phyloP scores from a whole-genome alignment of 2,797 vertebrate species.

The Danio tinwini region DNA sequence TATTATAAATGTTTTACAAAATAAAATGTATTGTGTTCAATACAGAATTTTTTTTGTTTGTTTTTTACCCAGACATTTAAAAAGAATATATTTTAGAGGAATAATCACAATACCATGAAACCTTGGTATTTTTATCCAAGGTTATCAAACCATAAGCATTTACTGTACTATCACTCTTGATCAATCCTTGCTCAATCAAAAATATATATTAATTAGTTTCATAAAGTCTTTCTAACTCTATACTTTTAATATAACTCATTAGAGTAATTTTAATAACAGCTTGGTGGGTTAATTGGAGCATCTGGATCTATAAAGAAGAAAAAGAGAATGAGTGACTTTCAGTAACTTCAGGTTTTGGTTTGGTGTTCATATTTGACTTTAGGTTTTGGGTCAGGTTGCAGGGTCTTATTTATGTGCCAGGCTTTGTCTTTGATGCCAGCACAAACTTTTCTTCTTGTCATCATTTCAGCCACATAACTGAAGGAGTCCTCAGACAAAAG shows the following conservation, averaged over 20 bases:
- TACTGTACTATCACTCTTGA: not conserved
- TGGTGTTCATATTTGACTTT: not conserved
- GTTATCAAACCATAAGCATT: not conserved
- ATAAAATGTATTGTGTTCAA: too few relatives aligned
- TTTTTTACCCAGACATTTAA: too few relatives aligned
- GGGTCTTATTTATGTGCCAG: not conserved
- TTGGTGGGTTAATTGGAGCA: not conserved
- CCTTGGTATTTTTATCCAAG: not conserved
- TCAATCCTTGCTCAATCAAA: not conserved
- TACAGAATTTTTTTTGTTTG: too few relatives aligned
- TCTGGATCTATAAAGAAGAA: not conserved
- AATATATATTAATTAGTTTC: not conserved
- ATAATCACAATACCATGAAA: too few relatives aligned
- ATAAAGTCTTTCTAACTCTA: not conserved
- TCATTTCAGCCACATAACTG: not conserved
- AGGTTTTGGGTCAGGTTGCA: not conserved
- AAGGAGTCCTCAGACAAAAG: not conserved
- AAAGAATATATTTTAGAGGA: too few relatives aligned
- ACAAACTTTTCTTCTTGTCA: constrained; percentile 4
- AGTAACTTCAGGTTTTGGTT: not conserved
- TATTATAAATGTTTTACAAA: too few relatives aligned
- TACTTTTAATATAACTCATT: not conserved
- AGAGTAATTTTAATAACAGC: too few relatives aligned
- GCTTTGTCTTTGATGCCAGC: not conserved
- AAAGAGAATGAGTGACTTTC: not conserved